A percentile compares a stretch with the other conserved stretches of the same genome.
Evolutionary conservation across 2,113 vertebrate genomes (phyloP).

Genomic region (Phylloscopus trochiloides): DNA sequence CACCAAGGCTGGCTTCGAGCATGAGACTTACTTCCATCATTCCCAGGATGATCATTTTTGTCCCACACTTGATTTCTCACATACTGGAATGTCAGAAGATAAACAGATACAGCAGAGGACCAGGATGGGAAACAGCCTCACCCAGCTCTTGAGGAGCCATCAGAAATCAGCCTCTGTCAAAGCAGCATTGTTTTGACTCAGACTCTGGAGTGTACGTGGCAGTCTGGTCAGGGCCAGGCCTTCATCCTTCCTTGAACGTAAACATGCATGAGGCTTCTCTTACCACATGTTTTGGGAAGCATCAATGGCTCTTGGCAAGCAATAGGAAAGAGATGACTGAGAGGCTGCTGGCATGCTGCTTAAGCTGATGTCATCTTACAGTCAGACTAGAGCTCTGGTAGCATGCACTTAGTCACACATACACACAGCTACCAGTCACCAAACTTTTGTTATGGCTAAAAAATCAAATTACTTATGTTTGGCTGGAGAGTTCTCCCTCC

Average conservation of each 20-base stretch:
- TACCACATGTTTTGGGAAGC: slow-evolving; percentile 33
- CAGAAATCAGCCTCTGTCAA: background rate
- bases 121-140: background rate
- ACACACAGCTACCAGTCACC: background rate
- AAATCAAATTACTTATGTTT: slow-evolving; percentile 24
- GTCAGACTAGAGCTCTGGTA: background rate
- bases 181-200: background rate
- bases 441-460: slow-evolving; percentile 42
- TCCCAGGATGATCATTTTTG: background rate
- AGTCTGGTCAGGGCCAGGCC: background rate
- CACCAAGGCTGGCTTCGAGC: background rate
- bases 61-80: background rate
- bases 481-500: background rate
- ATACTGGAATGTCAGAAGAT: background rate
- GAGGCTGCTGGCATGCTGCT: slow-evolving; percentile 21
- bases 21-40: background rate
- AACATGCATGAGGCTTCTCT: slow-evolving; percentile 16
- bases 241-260: slow-evolving; percentile 7
- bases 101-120: background rate
- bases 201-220: background rate
- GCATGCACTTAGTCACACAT: background rate
- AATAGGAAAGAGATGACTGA: background rate
- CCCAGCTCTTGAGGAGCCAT: background rate
- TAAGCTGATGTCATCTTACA: slow-evolving; percentile 30
- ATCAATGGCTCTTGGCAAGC: slow-evolving; percentile 37